Evolutionary conservation across 2,888 invertebrate species (phyloP), one percentile per base, ranked within the genome.

Genomic region (Ariolimax columbianus): DNA sequence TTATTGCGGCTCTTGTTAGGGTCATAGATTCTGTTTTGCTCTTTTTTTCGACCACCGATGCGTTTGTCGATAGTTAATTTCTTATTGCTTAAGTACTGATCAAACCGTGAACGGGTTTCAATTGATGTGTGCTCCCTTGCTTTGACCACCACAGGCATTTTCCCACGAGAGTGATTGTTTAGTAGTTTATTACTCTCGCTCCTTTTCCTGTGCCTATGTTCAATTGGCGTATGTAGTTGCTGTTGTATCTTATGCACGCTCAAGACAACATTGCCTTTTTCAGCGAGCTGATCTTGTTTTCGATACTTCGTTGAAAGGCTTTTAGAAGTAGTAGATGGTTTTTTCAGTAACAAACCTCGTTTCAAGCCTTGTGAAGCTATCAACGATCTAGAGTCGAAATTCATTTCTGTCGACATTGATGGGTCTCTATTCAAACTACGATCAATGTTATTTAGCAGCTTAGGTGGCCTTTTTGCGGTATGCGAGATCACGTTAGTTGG

Each of bases 41-140:
- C 47, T 11, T 9, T n/a, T 9, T 26, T 66, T 33, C 47, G 43
- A 73, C 6, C 11, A 73, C 4, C 1, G 4, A 0, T 14, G 30
- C 30, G 43, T 43, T 43, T 43, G 1, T 43, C 30, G 17, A n/a
- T n/a, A n/a, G 47, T 73, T 11, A 66, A 7, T 66, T 66, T 66
- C 33, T 73, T 73, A n/a, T 73, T 73, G 2, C 43, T 73, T n/a
- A 47, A 47, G 14, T 43, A 73, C 14, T 73, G 73, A 40, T 73
- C 73, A 73, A 43, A 73, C 9, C 47, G 73, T 14, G 73, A 73
- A 1, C 47, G 43, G 4, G 1, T n/a, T 43, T 73, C 43, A 2
- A 1, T n/a, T 14, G 43, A 43, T n/a, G 26, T 43, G 1, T 73
- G n/a, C 30, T 7, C 11, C 7, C 11, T 9, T 43, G 4, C 14